Evolutionary conservation across 2,113 vertebrate genomes (phyloP), one percentile per base, ranked within the genome.

Genomic region (Oryzias curvinotus): DNA sequence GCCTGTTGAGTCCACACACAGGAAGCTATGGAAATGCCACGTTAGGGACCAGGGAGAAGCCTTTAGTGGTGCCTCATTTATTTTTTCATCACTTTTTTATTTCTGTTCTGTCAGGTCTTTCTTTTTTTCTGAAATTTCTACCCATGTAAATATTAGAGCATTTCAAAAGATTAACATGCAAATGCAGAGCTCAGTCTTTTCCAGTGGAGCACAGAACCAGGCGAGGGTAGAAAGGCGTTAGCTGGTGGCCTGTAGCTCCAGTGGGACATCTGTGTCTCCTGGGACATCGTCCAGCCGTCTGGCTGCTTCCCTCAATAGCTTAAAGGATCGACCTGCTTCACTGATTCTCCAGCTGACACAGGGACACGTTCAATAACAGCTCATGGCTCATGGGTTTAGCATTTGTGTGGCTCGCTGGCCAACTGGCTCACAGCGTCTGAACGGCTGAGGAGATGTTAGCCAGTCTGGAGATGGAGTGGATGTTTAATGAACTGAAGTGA

Each of bases 241-340:
- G 66, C 75, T 67, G 66, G 73, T 69, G 64, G 57, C 69, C 75
- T n/a, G 62, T 43, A 65, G 62, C 81, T 82, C 62, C 85, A 85
- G 81, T 19, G 10, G 45, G 73, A 64, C 78, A 83, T 75, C 71
- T 80, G 75, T 15, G 56, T 72, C 62, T 57, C 59, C 45, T 52
- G 68, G 51, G 41, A 19, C 30, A 36, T 12, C 7, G 2, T 12
- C 30, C 52, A 53, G 46, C 30, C 46, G 49, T 52, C 70, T 52
- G 60, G 43, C 48, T 46, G 42, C 28, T 48, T 28, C 30, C 19
- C 68, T 57, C 8, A 18, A 0, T 13, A 28, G 44, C 68, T 58
- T 82, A 70, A 77, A 80, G 62, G 60, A 46, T 68, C n/a, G 61
- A 65, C 55, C 45, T 51, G 67, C 52, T 50, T 62, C 51, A 61